A percentile compares a stretch with the other conserved stretches of the same genome.
Evolutionary conservation across 2,888 invertebrate species (phyloP).

Genomic region (Platycheirus albimanus): DNA sequence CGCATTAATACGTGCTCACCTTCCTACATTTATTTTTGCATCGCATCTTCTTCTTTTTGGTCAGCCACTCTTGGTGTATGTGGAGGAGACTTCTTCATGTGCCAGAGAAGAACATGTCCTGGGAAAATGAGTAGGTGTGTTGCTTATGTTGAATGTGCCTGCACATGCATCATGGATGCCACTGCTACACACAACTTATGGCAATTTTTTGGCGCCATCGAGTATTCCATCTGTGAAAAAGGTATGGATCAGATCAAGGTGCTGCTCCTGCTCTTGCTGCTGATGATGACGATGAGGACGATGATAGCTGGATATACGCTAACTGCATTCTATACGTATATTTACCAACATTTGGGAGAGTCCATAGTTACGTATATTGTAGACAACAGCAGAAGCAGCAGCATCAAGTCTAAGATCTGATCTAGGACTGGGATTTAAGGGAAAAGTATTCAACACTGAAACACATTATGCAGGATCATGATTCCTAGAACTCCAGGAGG

Average conservation of each 20-base stretch:
- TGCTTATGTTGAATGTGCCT: slow-evolving; percentile 63
- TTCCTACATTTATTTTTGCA: slow-evolving; percentile 46
- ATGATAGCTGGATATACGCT: slow-evolving; percentile 48
- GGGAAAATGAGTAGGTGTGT: slow-evolving; percentile 74
- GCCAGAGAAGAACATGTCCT: slow-evolving; percentile 41
- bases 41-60: slow-evolving; percentile 41
- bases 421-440: slow-evolving; percentile 52
- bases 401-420: slow-evolving; percentile 37
- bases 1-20: slow-evolving; percentile 67
- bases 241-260: slow-evolving; percentile 41
- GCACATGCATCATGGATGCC: slow-evolving; percentile 60
- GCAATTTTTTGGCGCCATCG: slow-evolving; percentile 75
- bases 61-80: too few relatives aligned
- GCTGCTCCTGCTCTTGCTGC: slow-evolving; percentile 30
- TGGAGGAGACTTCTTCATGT: background rate
- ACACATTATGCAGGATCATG: slow-evolving; percentile 63
- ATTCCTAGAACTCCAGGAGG: slow-evolving; percentile 65
- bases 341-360: slow-evolving; percentile 20
- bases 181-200: slow-evolving; percentile 51
- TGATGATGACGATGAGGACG: slow-evolving; percentile 41
- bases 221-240: slow-evolving; percentile 46
- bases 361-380: slow-evolving; percentile 41
- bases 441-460: slow-evolving; percentile 68
- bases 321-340: slow-evolving; percentile 47
- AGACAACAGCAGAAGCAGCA: slow-evolving; percentile 38